phyloP scores from a whole-genome alignment of 2,113 vertebrate genomes.

The Chauna torquata region DNA sequence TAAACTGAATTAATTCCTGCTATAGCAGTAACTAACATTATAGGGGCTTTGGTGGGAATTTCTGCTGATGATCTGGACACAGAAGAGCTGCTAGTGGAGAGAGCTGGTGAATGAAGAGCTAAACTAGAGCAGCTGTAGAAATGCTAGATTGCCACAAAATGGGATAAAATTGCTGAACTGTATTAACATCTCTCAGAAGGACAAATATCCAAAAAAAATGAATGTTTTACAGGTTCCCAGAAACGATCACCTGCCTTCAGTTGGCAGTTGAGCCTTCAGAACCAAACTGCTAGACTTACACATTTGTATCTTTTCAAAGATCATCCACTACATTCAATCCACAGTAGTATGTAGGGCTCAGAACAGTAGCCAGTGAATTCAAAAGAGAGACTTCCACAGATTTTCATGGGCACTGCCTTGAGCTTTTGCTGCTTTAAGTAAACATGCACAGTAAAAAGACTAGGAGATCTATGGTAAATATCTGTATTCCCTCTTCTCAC shows the following conservation, averaged over 20 bases:
- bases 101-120: background rate
- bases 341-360: background rate
- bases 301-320: background rate
- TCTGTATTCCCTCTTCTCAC: background rate
- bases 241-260: background rate
- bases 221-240: background rate
- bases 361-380: background rate
- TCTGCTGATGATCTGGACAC: background rate
- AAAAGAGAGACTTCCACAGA: background rate
- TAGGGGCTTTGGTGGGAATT: background rate
- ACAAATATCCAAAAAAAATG: background rate
- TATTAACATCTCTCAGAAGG: background rate
- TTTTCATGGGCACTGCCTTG: background rate
- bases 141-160: background rate
- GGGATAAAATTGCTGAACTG: background rate
- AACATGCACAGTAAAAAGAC: background rate
- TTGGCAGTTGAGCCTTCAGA: background rate
- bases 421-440: background rate
- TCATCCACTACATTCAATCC: background rate
- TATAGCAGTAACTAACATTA: background rate
- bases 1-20: background rate
- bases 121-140: conserved; percentile 11
- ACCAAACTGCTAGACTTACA: background rate
- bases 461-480: background rate
- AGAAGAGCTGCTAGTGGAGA: background rate